These are phyloP conservation scores for Tipula lateralis DNA, from an alignment of 2,888 invertebrate species.

Conservation along the genomic window DNA sequence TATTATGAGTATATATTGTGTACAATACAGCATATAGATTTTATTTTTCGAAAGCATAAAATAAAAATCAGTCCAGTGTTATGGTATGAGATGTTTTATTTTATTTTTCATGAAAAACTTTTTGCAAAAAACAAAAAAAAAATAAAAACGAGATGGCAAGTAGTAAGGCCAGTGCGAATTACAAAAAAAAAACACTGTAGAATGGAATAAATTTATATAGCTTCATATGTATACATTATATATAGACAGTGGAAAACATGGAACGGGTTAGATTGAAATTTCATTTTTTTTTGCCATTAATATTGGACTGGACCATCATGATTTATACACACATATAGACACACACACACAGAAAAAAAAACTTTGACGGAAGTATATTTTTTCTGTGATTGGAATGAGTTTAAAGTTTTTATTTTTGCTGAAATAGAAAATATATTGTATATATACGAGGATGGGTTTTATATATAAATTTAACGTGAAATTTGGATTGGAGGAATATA, in stretches of 20 bases:
- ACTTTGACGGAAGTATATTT: conserved; percentile 13
- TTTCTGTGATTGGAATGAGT: background rate
- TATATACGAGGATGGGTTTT: background rate
- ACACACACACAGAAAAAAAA: background rate
- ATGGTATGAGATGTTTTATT: background rate
- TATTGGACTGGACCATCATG: conserved; percentile 24
- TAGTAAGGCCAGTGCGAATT: conserved; percentile 14
- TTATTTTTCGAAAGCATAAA: background rate
- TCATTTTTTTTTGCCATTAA: conserved; percentile 6
- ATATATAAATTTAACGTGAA: background rate
- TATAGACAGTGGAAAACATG: background rate
- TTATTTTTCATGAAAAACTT: conserved; percentile 5
- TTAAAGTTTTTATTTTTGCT: background rate
- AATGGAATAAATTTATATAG: conserved; percentile 24
- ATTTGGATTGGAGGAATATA: conserved; percentile 24
- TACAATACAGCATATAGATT: background rate
- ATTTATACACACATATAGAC: background rate
- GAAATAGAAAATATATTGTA: background rate
- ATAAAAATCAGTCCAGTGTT: conserved; percentile 5
- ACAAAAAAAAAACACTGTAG: background rate
- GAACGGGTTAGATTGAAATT: conserved; percentile 24
- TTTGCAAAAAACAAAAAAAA: background rate
- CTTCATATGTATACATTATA: conserved; percentile 1
- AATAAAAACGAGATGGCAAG: background rate
- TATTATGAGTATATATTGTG: background rate